Evolutionary conservation across 2,888 invertebrate genomes (phyloP).

Genomic region (Biston betularia): DNA sequence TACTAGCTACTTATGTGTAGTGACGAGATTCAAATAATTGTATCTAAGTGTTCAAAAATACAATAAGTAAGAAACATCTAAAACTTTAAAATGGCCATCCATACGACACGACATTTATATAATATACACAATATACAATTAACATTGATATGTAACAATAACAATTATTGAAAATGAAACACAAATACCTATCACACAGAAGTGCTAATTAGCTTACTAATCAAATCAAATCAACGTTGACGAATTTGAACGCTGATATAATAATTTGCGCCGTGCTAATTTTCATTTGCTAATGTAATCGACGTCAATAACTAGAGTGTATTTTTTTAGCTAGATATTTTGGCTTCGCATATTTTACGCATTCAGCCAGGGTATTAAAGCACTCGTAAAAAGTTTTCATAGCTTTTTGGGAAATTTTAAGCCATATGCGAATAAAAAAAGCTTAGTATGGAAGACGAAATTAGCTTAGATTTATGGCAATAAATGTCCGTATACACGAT

Average conservation of each 20-base stretch:
- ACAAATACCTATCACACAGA: conserved; percentile 51
- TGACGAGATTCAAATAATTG: conserved; percentile 55
- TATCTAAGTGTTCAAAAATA: conserved; percentile 42
- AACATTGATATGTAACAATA: conserved; percentile 80
- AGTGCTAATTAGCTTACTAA: conserved; percentile 3
- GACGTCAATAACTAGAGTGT: neutral
- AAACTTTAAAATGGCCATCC: conserved; percentile 64
- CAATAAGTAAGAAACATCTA: conserved; percentile 47
- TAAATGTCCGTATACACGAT: neutral
- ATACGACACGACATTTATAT: conserved; percentile 75
- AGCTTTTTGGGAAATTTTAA: neutral
- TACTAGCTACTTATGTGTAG: conserved; percentile 43
- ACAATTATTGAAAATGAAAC: conserved; percentile 57
- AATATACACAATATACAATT: conserved; percentile 64
- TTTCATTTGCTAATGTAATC: neutral
- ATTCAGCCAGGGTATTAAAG: neutral
- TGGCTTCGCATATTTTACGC: neutral
- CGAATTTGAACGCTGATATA: neutral
- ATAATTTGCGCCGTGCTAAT: conserved; percentile 4
- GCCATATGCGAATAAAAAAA: neutral
- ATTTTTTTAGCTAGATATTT: neutral
- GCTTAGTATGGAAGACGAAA: conserved; percentile 5
- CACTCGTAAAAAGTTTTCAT: neutral
- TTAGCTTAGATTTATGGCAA: neutral
- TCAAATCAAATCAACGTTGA: conserved; percentile 37